phyloP scores from a whole-genome alignment of 1,140 invertebrate species.

The Trachymyrmex septentrionalis region DNA sequence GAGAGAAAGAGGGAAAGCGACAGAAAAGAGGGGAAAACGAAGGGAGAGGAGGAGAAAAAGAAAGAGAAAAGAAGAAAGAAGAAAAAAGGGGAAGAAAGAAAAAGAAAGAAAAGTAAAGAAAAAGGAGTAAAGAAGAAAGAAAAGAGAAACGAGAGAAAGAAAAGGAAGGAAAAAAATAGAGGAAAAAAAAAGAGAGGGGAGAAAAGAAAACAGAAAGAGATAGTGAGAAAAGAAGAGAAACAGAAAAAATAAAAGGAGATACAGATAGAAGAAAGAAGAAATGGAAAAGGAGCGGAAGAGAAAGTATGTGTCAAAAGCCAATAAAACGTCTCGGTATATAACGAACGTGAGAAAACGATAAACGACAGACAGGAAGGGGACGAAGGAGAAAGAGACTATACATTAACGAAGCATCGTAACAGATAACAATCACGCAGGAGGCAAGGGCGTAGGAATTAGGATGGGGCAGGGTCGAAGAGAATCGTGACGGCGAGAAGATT shows the following conservation, averaged over 20 bases:
- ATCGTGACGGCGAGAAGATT: neutral
- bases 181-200: neutral
- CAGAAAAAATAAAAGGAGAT: too few relatives aligned
- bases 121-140: neutral
- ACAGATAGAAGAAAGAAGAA: neutral
- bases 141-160: constrained; percentile 12
- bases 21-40: neutral
- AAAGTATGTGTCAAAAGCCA: too few relatives aligned
- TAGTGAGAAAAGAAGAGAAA: too few relatives aligned
- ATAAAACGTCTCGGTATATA: neutral
- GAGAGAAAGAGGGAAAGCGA: constrained; percentile 4
- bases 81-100: neutral
- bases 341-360: constrained; percentile 1
- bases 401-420: neutral
- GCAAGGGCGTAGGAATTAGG: too few relatives aligned
- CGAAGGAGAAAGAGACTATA: constrained; percentile 15
- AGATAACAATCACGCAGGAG: neutral
- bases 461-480: neutral
- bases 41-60: constrained; percentile 14
- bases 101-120: neutral
- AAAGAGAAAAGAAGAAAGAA: constrained; percentile 19
- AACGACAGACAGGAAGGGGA: neutral
- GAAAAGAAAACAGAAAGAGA: neutral
- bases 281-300: neutral
- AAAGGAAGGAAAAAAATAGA: neutral